A percentile compares a stretch with the other conserved stretches of the same genome.
phyloP scores from a whole-genome alignment of 2,797 vertebrate genomes.

The Premnoplex brunnescens region DNA sequence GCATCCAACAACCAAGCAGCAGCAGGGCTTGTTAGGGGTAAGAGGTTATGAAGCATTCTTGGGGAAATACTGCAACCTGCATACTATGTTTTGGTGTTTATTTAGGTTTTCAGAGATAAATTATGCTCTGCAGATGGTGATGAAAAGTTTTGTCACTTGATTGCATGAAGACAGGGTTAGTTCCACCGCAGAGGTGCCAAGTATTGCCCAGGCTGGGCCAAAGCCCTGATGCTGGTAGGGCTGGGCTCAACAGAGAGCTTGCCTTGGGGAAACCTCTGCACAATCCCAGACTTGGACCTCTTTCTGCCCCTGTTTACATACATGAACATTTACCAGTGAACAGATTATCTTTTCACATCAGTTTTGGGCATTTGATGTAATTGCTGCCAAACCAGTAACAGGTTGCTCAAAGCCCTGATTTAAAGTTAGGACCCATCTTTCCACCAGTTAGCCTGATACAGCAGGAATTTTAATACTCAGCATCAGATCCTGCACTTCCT shows the following conservation, averaged over 20 bases:
- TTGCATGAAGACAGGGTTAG: not conserved
- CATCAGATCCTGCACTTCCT: not conserved
- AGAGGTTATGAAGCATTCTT: fast-evolving
- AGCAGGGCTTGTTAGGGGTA: not conserved
- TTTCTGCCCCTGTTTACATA: not conserved
- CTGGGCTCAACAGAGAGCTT: not conserved
- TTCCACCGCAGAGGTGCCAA: not conserved
- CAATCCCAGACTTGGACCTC: not conserved
- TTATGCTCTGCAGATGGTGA: not conserved
- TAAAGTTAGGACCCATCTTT: not conserved
- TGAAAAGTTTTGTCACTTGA: not conserved
- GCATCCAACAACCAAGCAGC: fast-evolving
- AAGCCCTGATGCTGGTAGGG: not conserved
- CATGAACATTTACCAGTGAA: not conserved
- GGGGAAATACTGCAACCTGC: not conserved
- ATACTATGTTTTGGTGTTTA: not conserved
- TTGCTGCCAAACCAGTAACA: not conserved
- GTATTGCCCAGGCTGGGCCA: not conserved
- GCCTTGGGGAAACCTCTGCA: not conserved
- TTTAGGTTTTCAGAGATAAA: not conserved
- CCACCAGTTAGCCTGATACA: not conserved
- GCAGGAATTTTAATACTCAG: not conserved
- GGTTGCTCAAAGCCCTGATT: not conserved
- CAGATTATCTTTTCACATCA: not conserved
- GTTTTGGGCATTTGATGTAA: not conserved